phyloP scores from a whole-genome alignment of 2,888 invertebrate genomes.

The Criorhina ranunculi region DNA sequence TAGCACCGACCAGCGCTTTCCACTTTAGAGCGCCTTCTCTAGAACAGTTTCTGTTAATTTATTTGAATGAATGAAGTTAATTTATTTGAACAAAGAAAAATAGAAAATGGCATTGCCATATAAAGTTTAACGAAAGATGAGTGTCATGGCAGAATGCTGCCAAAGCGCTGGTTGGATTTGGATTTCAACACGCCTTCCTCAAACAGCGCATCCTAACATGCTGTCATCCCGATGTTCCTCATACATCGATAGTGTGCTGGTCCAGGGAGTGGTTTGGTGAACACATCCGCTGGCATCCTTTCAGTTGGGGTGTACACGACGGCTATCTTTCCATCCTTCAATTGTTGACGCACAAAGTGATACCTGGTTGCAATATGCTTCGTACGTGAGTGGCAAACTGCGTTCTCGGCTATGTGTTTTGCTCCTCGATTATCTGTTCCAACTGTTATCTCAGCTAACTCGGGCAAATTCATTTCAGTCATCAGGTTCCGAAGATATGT shows the following conservation, averaged over 20 bases:
- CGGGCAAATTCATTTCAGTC: slow-evolving; percentile 26
- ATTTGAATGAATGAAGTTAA: too few relatives aligned
- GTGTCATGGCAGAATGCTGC: too few relatives aligned
- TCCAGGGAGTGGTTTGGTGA: slow-evolving; percentile 41
- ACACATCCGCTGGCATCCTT: slow-evolving; percentile 28
- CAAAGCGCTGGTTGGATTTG: too few relatives aligned
- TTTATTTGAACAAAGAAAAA: too few relatives aligned
- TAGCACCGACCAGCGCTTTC: too few relatives aligned
- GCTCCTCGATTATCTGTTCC: slow-evolving; percentile 35
- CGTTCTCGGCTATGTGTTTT: slow-evolving; percentile 43
- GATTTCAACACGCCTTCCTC: slow-evolving; percentile 48
- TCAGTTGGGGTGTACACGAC: slow-evolving; percentile 10
- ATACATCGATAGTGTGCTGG: slow-evolving; percentile 38
- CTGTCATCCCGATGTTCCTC: slow-evolving; percentile 15
- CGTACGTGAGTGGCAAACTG: slow-evolving; percentile 20
- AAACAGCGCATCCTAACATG: slow-evolving; percentile 27
- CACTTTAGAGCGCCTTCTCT: too few relatives aligned
- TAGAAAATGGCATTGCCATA: too few relatives aligned
- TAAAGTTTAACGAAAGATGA: too few relatives aligned
- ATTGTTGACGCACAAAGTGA: slow-evolving; percentile 25
- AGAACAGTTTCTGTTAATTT: too few relatives aligned
- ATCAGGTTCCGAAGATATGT: slow-evolving; percentile 32
- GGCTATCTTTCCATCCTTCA: slow-evolving; percentile 15
- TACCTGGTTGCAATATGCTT: slow-evolving; percentile 41
- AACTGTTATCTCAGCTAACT: slow-evolving; percentile 20